A percentile compares a stretch with the other conserved stretches of the same genome.
Evolutionary conservation across 2,113 vertebrate genomes (phyloP).

Genomic region (Corydoras maculifer): DNA sequence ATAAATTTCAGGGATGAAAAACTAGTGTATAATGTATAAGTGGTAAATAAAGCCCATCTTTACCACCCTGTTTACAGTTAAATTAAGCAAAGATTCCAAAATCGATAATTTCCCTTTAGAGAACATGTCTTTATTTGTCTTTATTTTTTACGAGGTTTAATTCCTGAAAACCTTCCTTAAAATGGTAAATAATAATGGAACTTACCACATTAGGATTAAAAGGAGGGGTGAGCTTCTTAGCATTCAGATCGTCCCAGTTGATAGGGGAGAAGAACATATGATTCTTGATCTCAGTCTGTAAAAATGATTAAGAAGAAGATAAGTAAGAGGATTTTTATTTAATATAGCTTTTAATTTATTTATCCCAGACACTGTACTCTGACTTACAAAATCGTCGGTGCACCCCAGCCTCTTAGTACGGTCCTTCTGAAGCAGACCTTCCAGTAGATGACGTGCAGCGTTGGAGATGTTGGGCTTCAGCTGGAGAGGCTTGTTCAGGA

Average conservation of each 20-base stretch:
- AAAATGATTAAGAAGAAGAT: conserved; percentile 42
- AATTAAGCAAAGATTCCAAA: too few species aligned
- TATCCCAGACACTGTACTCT: background rate
- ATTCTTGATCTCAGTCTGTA: conserved; percentile 93
- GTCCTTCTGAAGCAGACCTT: conserved; percentile 56
- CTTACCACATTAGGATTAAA: conserved; percentile 99
- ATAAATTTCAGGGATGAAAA: too few species aligned
- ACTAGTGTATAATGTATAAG: too few species aligned
- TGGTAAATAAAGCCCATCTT: too few species aligned
- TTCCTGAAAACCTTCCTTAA: too few species aligned
- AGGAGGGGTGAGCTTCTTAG: conserved; percentile 96
- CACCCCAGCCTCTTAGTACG: conserved; percentile 87
- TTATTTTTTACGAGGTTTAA: too few species aligned
- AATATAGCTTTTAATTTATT: background rate
- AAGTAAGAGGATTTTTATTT: background rate
- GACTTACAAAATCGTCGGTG: conserved; percentile 93
- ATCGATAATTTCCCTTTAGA: too few species aligned
- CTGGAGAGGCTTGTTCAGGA: conserved; percentile 96
- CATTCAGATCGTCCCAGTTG: conserved; percentile 98
- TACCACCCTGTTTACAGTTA: too few species aligned
- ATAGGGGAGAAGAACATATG: conserved; percentile 97
- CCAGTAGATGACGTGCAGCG: conserved; percentile 86
- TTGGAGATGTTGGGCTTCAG: conserved; percentile 98
- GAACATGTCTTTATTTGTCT: too few species aligned
- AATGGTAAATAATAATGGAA: conserved; percentile 5